Conservation (phyloP, 2,797 vertebrate species). For the Sarcophilus harrisii region DNA sequence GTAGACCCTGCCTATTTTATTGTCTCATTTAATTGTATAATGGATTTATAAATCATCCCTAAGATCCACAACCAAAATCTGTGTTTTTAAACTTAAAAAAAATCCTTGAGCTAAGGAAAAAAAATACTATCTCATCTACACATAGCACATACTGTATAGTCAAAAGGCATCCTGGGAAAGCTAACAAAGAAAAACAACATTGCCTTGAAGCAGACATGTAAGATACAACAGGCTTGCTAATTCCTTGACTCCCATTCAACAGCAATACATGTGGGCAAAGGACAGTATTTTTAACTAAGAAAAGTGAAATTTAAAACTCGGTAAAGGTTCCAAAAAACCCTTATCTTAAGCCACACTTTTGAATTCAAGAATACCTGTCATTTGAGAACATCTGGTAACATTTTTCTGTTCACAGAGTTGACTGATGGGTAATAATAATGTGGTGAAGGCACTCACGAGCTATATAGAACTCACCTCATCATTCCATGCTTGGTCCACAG, state of each 20-base stretch:
- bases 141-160: neutral
- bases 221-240: too few species aligned
- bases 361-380: slow-evolving; percentile 42
- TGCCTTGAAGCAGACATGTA: neutral
- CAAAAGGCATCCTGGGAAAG: neutral
- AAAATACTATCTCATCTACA: neutral
- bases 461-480: slow-evolving; percentile 49
- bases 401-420: slow-evolving; percentile 53
- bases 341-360: slow-evolving; percentile 27
- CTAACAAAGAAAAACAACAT: neutral
- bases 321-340: neutral
- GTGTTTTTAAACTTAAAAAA: slow-evolving; percentile 1
- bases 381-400: slow-evolving; percentile 33
- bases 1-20: neutral
- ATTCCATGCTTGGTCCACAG: slow-evolving; percentile 60
- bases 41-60: slow-evolving; percentile 41
- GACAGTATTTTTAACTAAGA: neutral
- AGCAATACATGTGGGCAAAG: neutral
- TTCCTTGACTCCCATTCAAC: neutral
- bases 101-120: neutral
- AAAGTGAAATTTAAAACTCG: slow-evolving; percentile 1
- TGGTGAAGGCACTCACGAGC: slow-evolving; percentile 45
- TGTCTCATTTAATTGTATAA: neutral
- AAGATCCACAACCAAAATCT: neutral
- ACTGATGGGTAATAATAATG: slow-evolving; percentile 54